Percentiles rank a stretch among this genome's conserved stretches.
Evolutionary conservation across 2,113 vertebrate species (phyloP).

Genomic region (Morone saxatilis): DNA sequence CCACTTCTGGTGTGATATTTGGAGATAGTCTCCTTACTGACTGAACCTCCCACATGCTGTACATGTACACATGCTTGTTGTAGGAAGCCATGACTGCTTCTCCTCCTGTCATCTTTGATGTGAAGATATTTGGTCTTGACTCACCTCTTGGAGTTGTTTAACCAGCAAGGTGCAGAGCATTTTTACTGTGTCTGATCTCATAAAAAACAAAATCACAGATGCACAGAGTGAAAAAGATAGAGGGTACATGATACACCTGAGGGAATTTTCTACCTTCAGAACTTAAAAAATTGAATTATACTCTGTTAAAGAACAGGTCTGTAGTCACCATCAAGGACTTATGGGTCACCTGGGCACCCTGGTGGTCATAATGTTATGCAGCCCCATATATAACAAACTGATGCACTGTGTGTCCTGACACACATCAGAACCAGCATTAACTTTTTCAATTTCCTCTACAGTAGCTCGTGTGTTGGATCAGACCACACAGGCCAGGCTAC

Average conservation of each 20-base stretch:
- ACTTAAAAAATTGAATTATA: not conserved
- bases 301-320: not conserved
- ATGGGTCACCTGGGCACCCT: not conserved
- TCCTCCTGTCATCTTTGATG: slow-evolving; percentile 6
- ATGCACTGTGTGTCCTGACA: not conserved
- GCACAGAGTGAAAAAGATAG: not conserved
- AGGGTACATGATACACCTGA: not conserved
- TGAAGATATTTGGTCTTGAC: not conserved
- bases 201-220: not conserved
- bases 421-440: no score
- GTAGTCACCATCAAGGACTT: not conserved
- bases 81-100: slow-evolving; percentile 6
- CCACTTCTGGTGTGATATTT: slow-evolving; percentile 6
- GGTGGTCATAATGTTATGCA: not conserved
- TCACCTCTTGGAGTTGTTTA: not conserved
- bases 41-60: slow-evolving; percentile 9
- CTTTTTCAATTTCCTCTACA: no score
- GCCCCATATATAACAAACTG: not conserved
- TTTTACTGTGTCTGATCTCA: not conserved
- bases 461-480: no score
- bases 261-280: not conserved
- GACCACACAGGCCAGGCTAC: no score
- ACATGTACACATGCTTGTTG: not conserved
- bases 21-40: slow-evolving; percentile 14
- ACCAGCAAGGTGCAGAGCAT: not conserved